Evolutionary conservation across 2,888 invertebrate genomes (phyloP), one percentile per base, ranked within the genome.

Genomic region (Aphodius granarius): DNA sequence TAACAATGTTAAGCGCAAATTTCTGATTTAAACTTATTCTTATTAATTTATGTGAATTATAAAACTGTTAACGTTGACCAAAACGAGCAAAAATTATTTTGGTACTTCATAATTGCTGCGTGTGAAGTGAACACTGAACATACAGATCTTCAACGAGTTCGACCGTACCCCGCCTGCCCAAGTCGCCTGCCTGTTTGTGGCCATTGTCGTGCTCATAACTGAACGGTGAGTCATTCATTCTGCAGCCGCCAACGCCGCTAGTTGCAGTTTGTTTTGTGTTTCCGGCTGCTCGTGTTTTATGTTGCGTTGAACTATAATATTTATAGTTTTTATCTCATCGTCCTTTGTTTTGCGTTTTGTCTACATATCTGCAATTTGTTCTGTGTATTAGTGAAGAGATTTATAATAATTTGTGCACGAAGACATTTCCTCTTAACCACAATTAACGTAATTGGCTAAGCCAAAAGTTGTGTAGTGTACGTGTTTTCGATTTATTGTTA

Each of bases 171-270:
- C 66, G 73, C 66, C 72, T 62, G 73, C 68, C 71, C n/a, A n/a
- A n/a, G 20, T 20, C 66, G 73, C 66, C 72, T 62, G 73, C 68
- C 71, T 70, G 75, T 64, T 17, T 71, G 71, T 64, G 20, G 64
- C 22, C 63, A 19, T 72, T 18, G 62, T 43, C 62, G 76, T 73
- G 73, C 71, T 73, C 76, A 76, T 76, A 76, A 76, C 76, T 76
- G 73, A 71, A 43, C 68, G 68, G 73, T 76, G 76, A 76, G 70
- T 76, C 76, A 76, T 73, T 74, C 71, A 22, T 18, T 63, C 23
- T 71, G 43, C 74, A 18, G 75, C 71, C 71, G 73, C 66, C 23
- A 66, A 63, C 62, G 68, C 66, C 21, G 75, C 73, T 65, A 43
- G 72, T 75, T 64, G 72, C 20, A n/a, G n/a, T 43, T 43, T 43